Percentiles rank a stretch among this genome's conserved stretches.
Conservation (phyloP, 2,888 invertebrate species). For the Troides oblongomaculatus region DNA sequence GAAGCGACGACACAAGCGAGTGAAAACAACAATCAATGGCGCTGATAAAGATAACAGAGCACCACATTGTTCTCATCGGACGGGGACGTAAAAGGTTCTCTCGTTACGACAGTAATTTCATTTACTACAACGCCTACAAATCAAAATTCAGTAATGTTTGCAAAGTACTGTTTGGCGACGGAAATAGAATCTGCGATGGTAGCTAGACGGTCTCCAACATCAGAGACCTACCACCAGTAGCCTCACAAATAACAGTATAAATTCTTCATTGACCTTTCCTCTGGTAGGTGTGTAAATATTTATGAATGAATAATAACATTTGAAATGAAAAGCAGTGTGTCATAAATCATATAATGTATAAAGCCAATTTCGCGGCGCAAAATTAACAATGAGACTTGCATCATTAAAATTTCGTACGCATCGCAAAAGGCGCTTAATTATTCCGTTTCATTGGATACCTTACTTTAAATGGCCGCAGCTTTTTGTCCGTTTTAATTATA, state of each 20-base stretch:
- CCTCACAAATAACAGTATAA: neutral
- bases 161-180: too few relatives aligned
- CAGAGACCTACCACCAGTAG: too few relatives aligned
- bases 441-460: constrained; percentile 26
- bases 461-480: constrained; percentile 21
- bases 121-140: too few relatives aligned
- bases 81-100: too few relatives aligned
- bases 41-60: too few relatives aligned
- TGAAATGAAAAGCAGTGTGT: neutral
- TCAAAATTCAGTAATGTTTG: too few relatives aligned
- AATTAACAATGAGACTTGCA: constrained; percentile 21
- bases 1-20: too few relatives aligned
- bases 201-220: too few relatives aligned
- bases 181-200: too few relatives aligned
- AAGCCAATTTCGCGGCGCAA: neutral
- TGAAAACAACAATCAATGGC: too few relatives aligned
- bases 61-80: too few relatives aligned
- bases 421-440: constrained; percentile 24
- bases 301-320: neutral
- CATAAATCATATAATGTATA: constrained; percentile 6
- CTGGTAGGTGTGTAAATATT: neutral
- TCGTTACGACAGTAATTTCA: too few relatives aligned
- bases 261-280: neutral
- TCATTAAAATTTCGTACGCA: constrained; percentile 25
- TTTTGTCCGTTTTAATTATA: constrained; percentile 26